Evolutionary conservation across 2,113 vertebrate species (phyloP).

Genomic region (Ahaetulla prasina): DNA sequence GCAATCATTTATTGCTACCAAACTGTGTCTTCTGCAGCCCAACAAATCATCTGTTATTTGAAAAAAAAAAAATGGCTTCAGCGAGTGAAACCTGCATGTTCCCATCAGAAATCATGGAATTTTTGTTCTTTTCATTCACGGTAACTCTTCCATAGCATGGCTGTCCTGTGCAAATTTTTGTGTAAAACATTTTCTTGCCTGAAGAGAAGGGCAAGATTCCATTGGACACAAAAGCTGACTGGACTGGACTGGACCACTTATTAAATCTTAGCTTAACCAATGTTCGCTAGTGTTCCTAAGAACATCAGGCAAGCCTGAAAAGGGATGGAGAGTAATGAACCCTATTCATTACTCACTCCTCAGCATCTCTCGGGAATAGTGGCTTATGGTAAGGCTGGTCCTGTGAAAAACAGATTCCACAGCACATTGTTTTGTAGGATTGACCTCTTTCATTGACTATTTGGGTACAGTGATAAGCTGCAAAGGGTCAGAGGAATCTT

Average conservation of each 20-base stretch:
- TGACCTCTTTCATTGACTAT: too few relatives aligned
- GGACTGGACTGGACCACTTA: neutral
- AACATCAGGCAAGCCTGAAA: neutral
- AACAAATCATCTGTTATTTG: neutral
- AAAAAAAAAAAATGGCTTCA: neutral
- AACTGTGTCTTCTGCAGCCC: neutral
- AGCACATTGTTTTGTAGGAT: neutral
- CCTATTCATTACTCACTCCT: too few relatives aligned
- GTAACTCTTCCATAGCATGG: neutral
- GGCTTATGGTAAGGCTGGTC: neutral
- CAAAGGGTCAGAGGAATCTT: neutral
- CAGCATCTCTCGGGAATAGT: neutral
- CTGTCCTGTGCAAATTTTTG: neutral
- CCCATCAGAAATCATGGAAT: neutral
- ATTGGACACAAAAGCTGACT: neutral
- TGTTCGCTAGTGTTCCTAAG: neutral
- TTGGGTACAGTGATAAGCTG: neutral
- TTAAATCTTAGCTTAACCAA: neutral
- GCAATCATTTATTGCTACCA: neutral
- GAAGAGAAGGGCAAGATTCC: neutral
- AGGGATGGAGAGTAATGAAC: neutral
- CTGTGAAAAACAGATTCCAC: neutral
- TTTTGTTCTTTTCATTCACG: neutral
- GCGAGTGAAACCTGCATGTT: neutral
- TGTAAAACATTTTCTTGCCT: neutral